These are phyloP conservation scores for Mactra quadrangularis DNA, from an alignment of 1,140 invertebrate species.

Conservation along the genomic window DNA sequence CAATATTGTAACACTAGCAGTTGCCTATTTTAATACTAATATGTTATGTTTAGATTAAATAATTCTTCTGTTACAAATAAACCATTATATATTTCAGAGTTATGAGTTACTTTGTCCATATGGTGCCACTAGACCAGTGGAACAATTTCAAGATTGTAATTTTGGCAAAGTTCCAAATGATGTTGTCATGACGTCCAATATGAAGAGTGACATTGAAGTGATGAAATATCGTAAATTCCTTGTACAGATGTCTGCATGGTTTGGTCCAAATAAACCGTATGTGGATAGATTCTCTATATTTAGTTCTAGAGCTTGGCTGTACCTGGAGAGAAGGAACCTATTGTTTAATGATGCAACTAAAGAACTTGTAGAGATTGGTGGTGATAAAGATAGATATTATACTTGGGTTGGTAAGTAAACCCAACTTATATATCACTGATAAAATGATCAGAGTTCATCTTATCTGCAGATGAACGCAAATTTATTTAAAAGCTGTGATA, in stretches of 20 bases:
- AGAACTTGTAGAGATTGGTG: conserved; percentile 75
- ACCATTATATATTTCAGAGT: no score
- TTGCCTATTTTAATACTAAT: no score
- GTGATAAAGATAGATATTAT: conserved; percentile 75
- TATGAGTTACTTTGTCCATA: conserved; percentile 95
- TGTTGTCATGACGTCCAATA: conserved; percentile 86
- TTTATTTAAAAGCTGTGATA: no score
- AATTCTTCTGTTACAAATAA: no score
- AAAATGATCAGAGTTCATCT: no score
- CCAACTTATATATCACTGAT: no score
- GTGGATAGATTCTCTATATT: conserved; percentile 70
- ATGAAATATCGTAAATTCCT: conserved; percentile 76
- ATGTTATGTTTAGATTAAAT: no score
- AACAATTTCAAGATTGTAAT: conserved; percentile 82
- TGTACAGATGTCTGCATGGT: conserved; percentile 65
- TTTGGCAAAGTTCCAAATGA: conserved; percentile 91
- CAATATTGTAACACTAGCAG: no score
- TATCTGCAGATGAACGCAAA: no score
- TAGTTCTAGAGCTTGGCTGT: conserved; percentile 63
- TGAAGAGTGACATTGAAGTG: conserved; percentile 61
- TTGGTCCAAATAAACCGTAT: conserved; percentile 67
- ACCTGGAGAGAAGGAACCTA: conserved; percentile 72
- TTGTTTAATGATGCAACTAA: conserved; percentile 82
- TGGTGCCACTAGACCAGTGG: conserved; percentile 84
- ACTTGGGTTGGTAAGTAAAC: conserved; percentile 80